Conservation (phyloP, 2,797 vertebrate genomes). For the Mormyrus proboscirostris region DNA sequence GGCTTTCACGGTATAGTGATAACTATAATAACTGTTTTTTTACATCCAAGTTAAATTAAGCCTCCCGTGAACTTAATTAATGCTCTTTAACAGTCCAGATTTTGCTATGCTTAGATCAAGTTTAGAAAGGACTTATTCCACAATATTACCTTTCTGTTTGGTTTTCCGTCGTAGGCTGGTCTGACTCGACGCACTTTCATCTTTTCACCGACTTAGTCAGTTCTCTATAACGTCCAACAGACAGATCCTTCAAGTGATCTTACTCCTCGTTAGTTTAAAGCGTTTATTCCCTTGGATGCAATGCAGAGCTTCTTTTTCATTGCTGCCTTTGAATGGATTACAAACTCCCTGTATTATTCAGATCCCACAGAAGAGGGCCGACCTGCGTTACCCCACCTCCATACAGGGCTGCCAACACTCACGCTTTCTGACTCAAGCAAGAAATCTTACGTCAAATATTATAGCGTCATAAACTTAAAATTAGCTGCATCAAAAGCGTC, state of each 20-base stretch:
- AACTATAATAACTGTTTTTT: neutral
- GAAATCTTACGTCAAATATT: no score
- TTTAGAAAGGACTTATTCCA: neutral
- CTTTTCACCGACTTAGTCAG: neutral
- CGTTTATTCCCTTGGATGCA: neutral
- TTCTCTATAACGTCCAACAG: neutral
- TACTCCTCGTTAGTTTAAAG: neutral
- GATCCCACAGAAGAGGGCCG: neutral
- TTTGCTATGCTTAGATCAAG: neutral
- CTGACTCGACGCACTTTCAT: conserved; percentile 40
- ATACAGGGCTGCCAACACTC: neutral
- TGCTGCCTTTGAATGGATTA: neutral
- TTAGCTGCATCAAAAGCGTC: no score
- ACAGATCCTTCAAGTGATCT: neutral
- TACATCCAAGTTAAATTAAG: neutral
- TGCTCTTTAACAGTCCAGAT: neutral
- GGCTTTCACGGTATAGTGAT: neutral
- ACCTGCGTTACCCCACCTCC: neutral
- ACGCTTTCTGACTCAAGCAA: neutral
- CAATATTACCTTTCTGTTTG: conserved; percentile 54
- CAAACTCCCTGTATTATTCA: neutral
- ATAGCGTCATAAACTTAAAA: no score
- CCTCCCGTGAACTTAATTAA: neutral
- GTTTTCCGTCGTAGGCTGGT: conserved; percentile 31
- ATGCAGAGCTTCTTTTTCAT: neutral